Base-by-base conservation (phyloP, 2,797 vertebrate genomes). In the Tachyglossus aculeatus region DNA sequence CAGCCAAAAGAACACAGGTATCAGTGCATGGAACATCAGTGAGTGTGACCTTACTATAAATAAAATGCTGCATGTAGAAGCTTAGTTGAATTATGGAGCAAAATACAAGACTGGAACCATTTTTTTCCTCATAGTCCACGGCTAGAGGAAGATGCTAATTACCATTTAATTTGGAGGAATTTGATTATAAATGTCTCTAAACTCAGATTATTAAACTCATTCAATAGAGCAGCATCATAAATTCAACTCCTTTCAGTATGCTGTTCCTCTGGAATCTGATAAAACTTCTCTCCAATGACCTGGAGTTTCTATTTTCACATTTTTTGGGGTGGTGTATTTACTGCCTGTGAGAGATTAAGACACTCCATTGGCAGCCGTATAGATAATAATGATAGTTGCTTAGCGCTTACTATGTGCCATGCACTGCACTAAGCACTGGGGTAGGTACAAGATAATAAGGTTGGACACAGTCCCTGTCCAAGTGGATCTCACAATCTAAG, bases 1-100 rank as follows among this genome's bases (percentile, higher is more conserved):
- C 48, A 69, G 87, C 88, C 89, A 90, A 91, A 84, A 76, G 74
- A 77, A 67, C 41, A 57, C 21, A 74, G 38, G 68, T 74, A 88
- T 76, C 85, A 89, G 63, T 54, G 37, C 55, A 41, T 62, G 7
- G 61, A 80, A 77, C 31, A 61, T 67, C 82, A 81, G 31, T 0
- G 29, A 77, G 61, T 48, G 39, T 51, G 69, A 75, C 12, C 70
- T 64, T 79, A 76, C 78, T 62, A 70, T 64, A 71, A 75, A 74
- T 72, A 78, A 86, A 86, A 80, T 69, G 69, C 63, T 70, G 22
- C 60, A 65, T 75, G 44, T 56, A 64, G 43, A 85, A 31, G 15
- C 69, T 90, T 89, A 80, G 76, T 55, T 85, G 71, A 55, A 83
- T 64, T 64, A 64, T 57, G 53, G 58, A 50, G 16, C 37, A 75